Evolutionary conservation across 2,888 invertebrate genomes (phyloP).

Genomic region (Folsomia manolachei): DNA sequence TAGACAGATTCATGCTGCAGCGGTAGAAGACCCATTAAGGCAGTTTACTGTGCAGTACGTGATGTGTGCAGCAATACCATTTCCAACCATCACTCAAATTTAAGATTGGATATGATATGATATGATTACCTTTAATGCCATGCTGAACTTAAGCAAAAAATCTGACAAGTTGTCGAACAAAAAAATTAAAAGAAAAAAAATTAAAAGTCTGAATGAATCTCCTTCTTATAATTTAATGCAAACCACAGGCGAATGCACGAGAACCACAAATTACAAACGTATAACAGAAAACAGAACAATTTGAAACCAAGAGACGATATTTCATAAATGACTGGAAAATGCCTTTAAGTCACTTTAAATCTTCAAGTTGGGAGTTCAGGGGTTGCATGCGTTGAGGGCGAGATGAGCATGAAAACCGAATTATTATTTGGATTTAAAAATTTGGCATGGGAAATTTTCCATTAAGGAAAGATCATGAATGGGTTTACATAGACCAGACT

Average conservation of each 20-base stretch:
- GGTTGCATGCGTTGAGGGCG: too few relatives aligned
- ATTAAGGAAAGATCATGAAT: neutral
- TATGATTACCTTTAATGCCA: neutral
- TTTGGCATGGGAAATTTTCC: slow-evolving; percentile 43
- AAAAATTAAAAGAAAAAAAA: too few relatives aligned
- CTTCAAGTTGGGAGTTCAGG: neutral
- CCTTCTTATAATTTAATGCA: neutral
- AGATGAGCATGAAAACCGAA: slow-evolving; percentile 45
- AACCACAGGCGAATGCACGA: slow-evolving; percentile 42
- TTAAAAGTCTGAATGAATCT: neutral
- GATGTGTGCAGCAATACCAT: neutral
- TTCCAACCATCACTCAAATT: neutral
- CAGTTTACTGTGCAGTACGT: neutral
- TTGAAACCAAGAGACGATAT: slow-evolving; percentile 32
- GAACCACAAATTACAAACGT: slow-evolving; percentile 30
- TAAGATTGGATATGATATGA: neutral
- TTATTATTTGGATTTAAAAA: slow-evolving; percentile 32
- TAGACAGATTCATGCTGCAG: too few relatives aligned
- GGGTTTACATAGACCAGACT: too few relatives aligned
- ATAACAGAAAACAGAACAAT: neutral
- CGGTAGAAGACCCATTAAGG: neutral
- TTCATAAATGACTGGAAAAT: slow-evolving; percentile 48
- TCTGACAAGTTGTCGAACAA: neutral
- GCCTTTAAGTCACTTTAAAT: neutral
- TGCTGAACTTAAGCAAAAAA: neutral